Evolutionary conservation across 2,113 vertebrate species (phyloP), one percentile per base, ranked within the genome.

Genomic region (Cryptoleucopteryx plumbea): DNA sequence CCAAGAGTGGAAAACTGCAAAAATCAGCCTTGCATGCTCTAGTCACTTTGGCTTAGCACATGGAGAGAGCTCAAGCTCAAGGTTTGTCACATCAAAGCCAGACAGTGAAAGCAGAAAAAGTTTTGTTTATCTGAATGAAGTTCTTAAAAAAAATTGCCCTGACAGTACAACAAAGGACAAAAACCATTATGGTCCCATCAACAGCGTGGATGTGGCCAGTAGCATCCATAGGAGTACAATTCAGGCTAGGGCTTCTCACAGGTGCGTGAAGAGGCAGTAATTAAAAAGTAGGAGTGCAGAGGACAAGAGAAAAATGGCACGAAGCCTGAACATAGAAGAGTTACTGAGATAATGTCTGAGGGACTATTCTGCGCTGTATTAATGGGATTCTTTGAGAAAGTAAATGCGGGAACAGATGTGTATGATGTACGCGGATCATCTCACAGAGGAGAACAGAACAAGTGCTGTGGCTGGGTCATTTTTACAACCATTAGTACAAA

Each of bases 61-160:
- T 18, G 40, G 65, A 67, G 62, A 82, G 83, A 29, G 26, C 50
- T 52, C 50, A 52, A 95, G 58, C 62, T 91, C n/a, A 13, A 70
- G 48, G 42, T 85, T 94, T 93, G 91, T 85, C 86, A 66, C 77
- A 85, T 95, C 86, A 94, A 91, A 96, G 81, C 61, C 45, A n/a
- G 86, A 73, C 86, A 90, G 38, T 73, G 78, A 80, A 89, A 88
- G 62, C 53, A 77, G 42, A 91, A 67, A 72, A 82, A 1, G 0
- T 85, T 72, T 72, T 74, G 66, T 74, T 92, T 66, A 74, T 86
- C 52, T 75, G 52, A 92, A 50, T 66, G n/a, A 86, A 87, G 73
- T 74, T 80, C 82, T 95, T 66, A 36, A 53, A 82, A 52, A 74
- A 70, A 58, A 29, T 40, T 66, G 25, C 29, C 26, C 11, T 88